phyloP scores from a whole-genome alignment of 2,888 invertebrate species.

The Ditula angustiorana region DNA sequence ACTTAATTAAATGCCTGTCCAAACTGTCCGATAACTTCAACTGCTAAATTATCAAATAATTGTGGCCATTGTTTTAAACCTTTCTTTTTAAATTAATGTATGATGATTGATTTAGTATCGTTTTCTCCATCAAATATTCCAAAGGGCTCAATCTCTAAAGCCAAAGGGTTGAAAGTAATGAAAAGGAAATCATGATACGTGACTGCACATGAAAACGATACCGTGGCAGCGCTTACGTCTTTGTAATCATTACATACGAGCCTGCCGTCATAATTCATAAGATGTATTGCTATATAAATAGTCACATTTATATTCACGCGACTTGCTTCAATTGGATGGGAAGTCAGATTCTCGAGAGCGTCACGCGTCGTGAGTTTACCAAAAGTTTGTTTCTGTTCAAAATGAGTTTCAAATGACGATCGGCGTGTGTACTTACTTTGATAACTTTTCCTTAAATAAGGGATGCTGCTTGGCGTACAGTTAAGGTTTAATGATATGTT shows the following conservation, averaged over 20 bases:
- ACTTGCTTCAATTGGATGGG: not conserved
- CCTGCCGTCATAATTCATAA: not conserved
- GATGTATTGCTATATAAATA: not conserved
- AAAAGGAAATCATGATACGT: not conserved
- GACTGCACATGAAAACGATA: not conserved
- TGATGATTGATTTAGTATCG: no score
- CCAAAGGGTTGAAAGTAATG: not conserved
- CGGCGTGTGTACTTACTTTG: not conserved
- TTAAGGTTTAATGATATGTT: not conserved
- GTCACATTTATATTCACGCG: not conserved
- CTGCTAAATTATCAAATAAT: not conserved
- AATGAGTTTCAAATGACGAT: slow-evolving; percentile 13
- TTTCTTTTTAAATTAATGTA: no score
- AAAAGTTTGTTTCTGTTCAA: slow-evolving; percentile 5
- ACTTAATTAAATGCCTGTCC: slow-evolving; percentile 6
- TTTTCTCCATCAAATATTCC: no score
- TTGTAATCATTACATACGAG: not conserved
- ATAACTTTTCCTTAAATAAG: slow-evolving; percentile 2
- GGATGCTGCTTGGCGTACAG: not conserved
- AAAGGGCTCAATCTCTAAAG: not conserved
- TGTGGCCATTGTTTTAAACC: not conserved
- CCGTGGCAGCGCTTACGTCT: not conserved
- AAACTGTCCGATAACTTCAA: not conserved
- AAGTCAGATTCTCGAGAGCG: not conserved
- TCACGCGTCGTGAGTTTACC: not conserved